phyloP scores from a whole-genome alignment of 2,113 vertebrate species.

The Paracanthobrama guichenoti region DNA sequence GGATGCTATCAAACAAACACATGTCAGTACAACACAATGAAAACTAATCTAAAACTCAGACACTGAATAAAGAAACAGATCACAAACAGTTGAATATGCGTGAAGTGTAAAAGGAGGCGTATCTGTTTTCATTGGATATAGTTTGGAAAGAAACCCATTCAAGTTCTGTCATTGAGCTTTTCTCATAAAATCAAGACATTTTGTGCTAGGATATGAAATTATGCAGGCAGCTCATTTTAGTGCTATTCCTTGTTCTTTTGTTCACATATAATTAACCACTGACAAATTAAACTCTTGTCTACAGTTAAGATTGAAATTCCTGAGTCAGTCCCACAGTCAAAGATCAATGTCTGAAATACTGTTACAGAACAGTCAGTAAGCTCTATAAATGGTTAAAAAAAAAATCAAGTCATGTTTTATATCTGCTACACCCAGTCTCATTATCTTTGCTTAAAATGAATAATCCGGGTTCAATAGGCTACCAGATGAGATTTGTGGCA shows the following conservation, averaged over 20 bases:
- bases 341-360: neutral
- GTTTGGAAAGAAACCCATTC: neutral
- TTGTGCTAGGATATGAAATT: too few species aligned
- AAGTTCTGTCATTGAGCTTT: neutral
- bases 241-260: neutral
- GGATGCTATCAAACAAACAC: too few species aligned
- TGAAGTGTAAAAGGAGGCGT: neutral
- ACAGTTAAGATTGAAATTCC: neutral
- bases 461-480: neutral
- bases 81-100: neutral
- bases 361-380: neutral
- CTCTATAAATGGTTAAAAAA: neutral
- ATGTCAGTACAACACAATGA: too few species aligned
- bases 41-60: too few species aligned
- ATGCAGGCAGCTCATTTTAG: neutral
- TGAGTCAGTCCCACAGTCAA: neutral
- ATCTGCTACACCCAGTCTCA: neutral
- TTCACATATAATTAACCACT: neutral
- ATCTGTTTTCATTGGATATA: neutral
- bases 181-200: neutral
- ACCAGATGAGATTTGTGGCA: slow-evolving; percentile 10
- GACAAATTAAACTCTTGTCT: neutral
- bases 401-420: neutral
- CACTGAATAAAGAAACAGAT: too few species aligned
- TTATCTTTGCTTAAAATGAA: neutral